A percentile compares a stretch with the other conserved stretches of the same genome.
Conservation (phyloP, 2,113 vertebrate genomes). For the Emberiza fucata region DNA sequence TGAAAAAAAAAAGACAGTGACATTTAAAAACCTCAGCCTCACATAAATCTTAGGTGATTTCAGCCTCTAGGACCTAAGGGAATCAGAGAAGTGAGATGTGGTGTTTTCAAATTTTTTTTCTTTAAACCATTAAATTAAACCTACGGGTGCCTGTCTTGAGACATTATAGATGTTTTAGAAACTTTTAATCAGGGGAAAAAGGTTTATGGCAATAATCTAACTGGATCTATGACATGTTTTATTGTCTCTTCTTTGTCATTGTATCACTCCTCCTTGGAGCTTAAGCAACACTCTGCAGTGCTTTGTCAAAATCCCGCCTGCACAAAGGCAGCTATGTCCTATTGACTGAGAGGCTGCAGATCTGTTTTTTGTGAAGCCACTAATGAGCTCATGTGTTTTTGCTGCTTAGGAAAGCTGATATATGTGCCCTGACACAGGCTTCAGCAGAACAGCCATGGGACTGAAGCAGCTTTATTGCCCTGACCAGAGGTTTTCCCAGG, state of each 20-base stretch:
- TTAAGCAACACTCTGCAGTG: background rate
- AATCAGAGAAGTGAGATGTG: background rate
- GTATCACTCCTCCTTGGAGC: background rate
- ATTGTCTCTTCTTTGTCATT: background rate
- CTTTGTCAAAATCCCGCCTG: background rate
- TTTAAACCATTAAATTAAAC: background rate
- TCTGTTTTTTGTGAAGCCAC: background rate
- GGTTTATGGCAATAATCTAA: background rate
- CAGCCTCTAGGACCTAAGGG: background rate
- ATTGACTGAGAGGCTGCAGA: background rate
- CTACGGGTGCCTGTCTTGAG: background rate
- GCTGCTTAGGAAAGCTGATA: slow-evolving; percentile 6
- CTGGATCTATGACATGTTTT: background rate
- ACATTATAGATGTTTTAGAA: background rate
- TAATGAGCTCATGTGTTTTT: slow-evolving; percentile 9
- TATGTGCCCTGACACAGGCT: background rate
- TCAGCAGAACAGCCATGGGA: background rate
- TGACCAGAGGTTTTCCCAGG: background rate
- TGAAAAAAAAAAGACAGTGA: background rate
- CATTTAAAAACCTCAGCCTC: background rate
- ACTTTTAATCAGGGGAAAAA: background rate
- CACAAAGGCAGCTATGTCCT: background rate
- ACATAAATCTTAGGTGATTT: background rate
- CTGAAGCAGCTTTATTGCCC: slow-evolving; percentile 7
- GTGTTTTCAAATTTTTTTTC: background rate